phyloP scores from a whole-genome alignment of 2,888 invertebrate species.

The Morpho deidamia region DNA sequence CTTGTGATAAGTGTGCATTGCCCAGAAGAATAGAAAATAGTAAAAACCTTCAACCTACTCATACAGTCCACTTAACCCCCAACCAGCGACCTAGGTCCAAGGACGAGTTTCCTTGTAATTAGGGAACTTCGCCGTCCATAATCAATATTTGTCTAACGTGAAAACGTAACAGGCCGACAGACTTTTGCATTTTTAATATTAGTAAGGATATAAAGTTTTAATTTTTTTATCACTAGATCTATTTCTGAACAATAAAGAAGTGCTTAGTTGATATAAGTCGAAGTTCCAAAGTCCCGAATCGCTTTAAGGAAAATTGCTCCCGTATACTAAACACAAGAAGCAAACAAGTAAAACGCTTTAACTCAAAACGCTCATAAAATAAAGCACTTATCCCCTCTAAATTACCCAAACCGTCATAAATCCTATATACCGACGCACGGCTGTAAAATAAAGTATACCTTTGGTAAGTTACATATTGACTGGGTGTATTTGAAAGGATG shows the following conservation, averaged over 20 bases:
- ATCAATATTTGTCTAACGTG: too few species aligned
- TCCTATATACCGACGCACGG: conserved; percentile 21
- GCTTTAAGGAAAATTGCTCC: conserved; percentile 4
- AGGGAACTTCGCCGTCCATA: too few species aligned
- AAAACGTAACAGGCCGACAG: too few species aligned
- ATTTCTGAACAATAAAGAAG: neutral
- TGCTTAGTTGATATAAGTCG: neutral
- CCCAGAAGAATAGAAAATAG: too few species aligned
- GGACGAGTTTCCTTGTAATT: too few species aligned
- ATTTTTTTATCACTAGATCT: too few species aligned
- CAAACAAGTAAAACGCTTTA: conserved; percentile 25
- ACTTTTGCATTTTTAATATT: too few species aligned
- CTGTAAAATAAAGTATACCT: conserved; percentile 25
- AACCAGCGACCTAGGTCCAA: too few species aligned
- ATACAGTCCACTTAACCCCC: too few species aligned
- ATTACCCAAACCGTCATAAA: conserved; percentile 33
- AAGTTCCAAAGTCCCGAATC: conserved; percentile 1
- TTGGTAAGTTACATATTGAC: conserved; percentile 16
- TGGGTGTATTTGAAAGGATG: conserved; percentile 3
- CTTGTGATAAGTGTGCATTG: too few species aligned
- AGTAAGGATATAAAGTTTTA: too few species aligned
- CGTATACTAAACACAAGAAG: conserved; percentile 14
- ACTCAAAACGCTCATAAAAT: conserved; percentile 26
- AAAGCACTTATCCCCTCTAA: conserved; percentile 28
- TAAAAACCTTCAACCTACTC: too few species aligned